Evolutionary conservation across 2,797 vertebrate genomes (phyloP), one percentile per base, ranked within the genome.

Genomic region (Arrhamphus sclerolepis): DNA sequence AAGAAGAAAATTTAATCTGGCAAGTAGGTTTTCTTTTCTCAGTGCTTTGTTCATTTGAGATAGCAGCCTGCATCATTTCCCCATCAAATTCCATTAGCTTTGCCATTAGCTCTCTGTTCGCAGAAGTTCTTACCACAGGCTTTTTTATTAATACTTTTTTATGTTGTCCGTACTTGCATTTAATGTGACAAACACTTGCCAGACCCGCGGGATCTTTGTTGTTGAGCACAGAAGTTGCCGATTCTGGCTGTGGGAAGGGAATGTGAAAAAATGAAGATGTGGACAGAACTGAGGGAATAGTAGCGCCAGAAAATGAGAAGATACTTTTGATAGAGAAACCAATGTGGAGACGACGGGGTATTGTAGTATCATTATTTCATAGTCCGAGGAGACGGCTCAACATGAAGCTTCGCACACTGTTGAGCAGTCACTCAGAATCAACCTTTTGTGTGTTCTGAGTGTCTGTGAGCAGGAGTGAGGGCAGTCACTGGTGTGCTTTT

Each of bases 281-380:
- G 9, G 43, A 26, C 19, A 53, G 28, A 48, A 56, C 26, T 10
- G 39, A 70, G 20, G 41, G 16, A 48, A 8, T 52, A 13, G n/a
- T 56, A 39, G 39, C 21, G 38, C n/a, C 24, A 51, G 49, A 69
- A 26, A 20, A 43, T 16, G 50, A 57, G 21, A 40, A 26, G 46
- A 42, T 46, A 22, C 34, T 22, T 46, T 9, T 31, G 51, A 46
- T 50, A 42, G 51, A 56, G 54, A 21, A 52, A 53, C 31, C 31
- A 11, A 34, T 34, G 31, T 34, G 31, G 6, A 34, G 31, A 34
- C 10, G 9, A 60, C 10, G 56, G 13, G 42, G 59, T 29, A 41
- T 58, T 60, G 42, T 13, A 19, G 68, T 73, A 84, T 90, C 70
- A 84, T 81, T 91, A 80, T 90, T 90, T 87, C 40, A 83, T 72